Percentiles rank a stretch among this genome's conserved stretches.
phyloP scores from a whole-genome alignment of 2,797 vertebrate genomes.

The Yasuhikotakia modesta region DNA sequence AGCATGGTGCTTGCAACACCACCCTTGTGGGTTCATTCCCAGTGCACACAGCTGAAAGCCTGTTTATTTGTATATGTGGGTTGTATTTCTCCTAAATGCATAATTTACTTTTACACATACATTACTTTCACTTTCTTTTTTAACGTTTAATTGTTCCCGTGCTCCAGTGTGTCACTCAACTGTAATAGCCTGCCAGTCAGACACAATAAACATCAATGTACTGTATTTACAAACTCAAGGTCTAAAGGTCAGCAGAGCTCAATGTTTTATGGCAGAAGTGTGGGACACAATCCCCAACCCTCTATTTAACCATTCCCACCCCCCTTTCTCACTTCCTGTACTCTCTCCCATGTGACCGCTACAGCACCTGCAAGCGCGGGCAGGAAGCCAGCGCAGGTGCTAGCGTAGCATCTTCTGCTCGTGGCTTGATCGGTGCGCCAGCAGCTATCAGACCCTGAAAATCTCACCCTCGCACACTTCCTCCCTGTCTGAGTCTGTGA shows the following conservation, averaged over 20 bases:
- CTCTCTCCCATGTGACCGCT: constrained; percentile 49
- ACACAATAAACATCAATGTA: too few relatives aligned
- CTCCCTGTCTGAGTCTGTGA: constrained; percentile 59
- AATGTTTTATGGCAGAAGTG: constrained; percentile 2
- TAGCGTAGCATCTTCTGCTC: constrained; percentile 54
- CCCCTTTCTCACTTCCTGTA: constrained; percentile 17
- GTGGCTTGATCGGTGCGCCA: constrained; percentile 48
- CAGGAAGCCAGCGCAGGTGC: constrained; percentile 63
- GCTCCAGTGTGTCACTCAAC: too few relatives aligned
- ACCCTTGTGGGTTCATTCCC: too few relatives aligned
- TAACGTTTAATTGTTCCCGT: too few relatives aligned
- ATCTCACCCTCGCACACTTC: constrained; percentile 53
- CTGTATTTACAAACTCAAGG: background rate
- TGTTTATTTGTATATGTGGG: too few relatives aligned
- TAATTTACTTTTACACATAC: too few relatives aligned
- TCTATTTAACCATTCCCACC: background rate
- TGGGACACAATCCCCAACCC: constrained; percentile 5
- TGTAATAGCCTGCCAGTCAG: too few relatives aligned
- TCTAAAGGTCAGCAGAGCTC: constrained; percentile 30
- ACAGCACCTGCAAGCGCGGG: constrained; percentile 64
- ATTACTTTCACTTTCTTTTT: too few relatives aligned
- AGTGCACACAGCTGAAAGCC: too few relatives aligned
- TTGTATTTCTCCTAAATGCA: too few relatives aligned
- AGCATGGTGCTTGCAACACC: too few relatives aligned
- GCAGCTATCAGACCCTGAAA: constrained; percentile 57